Conservation (phyloP, 2,113 vertebrate species). For the Microcebus murinus region DNA sequence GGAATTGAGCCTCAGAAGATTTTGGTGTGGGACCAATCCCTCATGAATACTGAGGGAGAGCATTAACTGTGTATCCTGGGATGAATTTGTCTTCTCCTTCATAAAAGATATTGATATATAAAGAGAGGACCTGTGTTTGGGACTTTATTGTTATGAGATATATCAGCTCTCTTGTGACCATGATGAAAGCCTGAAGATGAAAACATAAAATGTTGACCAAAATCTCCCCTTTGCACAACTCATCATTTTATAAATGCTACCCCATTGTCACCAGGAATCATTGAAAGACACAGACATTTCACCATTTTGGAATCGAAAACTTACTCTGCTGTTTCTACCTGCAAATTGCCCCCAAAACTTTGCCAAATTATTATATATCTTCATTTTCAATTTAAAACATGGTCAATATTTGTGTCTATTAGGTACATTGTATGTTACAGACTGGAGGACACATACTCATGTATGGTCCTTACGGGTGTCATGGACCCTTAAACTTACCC, state of each 20-base stretch:
- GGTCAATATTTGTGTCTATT: background rate
- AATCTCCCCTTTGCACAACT: background rate
- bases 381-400: background rate
- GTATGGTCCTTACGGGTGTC: fast-evolving
- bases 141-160: background rate
- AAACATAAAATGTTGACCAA: background rate
- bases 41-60: too few relatives aligned
- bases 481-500: background rate
- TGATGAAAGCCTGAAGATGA: background rate
- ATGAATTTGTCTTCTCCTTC: background rate
- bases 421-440: background rate
- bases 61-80: background rate
- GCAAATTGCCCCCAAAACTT: background rate
- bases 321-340: background rate
- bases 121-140: background rate
- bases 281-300: background rate
- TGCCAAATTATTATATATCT: background rate
- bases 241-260: background rate
- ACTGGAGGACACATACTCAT: background rate
- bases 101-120: background rate
- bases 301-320: background rate
- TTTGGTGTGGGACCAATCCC: too few relatives aligned
- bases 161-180: background rate
- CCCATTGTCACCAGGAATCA: background rate
- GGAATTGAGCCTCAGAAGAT: too few relatives aligned